Base-by-base conservation (phyloP, 2,113 vertebrate species). In the Octodon degus region DNA sequence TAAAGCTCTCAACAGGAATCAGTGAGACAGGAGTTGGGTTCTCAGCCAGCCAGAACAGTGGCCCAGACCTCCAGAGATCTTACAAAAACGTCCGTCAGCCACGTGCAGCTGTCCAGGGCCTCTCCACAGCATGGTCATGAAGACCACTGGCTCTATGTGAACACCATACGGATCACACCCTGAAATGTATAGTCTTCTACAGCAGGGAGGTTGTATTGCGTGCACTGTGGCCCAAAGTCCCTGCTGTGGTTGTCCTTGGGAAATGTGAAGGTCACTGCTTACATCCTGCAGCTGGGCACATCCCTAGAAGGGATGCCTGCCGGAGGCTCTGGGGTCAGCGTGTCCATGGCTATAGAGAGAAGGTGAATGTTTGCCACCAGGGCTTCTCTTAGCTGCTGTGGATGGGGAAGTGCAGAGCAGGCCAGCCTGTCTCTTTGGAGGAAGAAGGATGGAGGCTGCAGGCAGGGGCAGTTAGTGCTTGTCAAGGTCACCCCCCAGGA, bases 401-500 rank as follows among this genome's bases (percentile, higher is more conserved):
- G 20, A 8, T 43, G 55, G 60, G 47, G 20, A 30, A 37, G 20
- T 22, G 37, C 4, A 40, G 9, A 1, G 5, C 20, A 27, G 34
- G n/a, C 20, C 62, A 67, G 0, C 25, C n/a, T 37, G 37, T 62
- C 37, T 70, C 40, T 62, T 43, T 1, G 14, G 25, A 30, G 50
- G 30, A 91, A 62, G 58, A 86, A 19, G 34, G 14, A 17, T 8
- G 20, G 13, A 22, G 8, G 17, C 32, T 5, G 17, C 60, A 40
- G 37, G 60, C 17, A 53, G 37, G 50, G 7, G 0, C 12, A 8
- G 34, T 43, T 2, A 20, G 40, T 2, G 13, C 25, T 5, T 9
- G 1, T 34, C 40, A 2, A 13, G 62, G 11, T 53, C 68, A 8
- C 25, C 0, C 7, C 0, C 34, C 0, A 4, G 5, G 72, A 43